phyloP scores from a whole-genome alignment of 2,797 vertebrate genomes.

The Coendou prehensilis region DNA sequence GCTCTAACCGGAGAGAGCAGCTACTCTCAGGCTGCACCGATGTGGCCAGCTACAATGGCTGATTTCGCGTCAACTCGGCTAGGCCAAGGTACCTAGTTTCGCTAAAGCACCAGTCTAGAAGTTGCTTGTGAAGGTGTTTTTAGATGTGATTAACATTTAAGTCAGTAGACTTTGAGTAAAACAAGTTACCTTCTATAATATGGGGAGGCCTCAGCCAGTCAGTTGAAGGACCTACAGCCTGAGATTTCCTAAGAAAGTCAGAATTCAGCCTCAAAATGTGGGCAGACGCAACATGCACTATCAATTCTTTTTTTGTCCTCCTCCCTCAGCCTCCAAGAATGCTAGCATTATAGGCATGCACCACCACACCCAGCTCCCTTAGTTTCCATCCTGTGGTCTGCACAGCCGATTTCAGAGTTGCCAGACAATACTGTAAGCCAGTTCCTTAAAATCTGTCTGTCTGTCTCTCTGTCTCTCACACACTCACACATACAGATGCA shows the following conservation, averaged over 20 bases:
- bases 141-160: neutral
- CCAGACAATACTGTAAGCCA: neutral
- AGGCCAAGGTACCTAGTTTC: neutral
- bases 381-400: neutral
- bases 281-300: neutral
- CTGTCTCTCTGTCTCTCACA: neutral
- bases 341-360: neutral
- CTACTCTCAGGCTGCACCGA: neutral
- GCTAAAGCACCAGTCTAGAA: neutral
- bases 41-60: neutral
- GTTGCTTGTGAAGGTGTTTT: slow-evolving; percentile 7
- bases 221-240: neutral
- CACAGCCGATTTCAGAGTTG: slow-evolving; percentile 23
- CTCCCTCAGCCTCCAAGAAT: neutral
- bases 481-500: neutral
- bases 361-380: neutral
- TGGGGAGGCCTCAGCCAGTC: neutral
- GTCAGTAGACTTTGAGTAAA: slow-evolving; percentile 12
- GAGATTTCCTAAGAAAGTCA: neutral
- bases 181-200: neutral
- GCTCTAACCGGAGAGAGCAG: neutral
- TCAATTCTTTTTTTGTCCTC: neutral
- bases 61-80: neutral
- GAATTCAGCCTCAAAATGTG: neutral
- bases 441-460: neutral